A percentile compares a stretch with the other conserved stretches of the same genome.
Conservation (phyloP, 2,888 invertebrate species). For the Cenopis cana region DNA sequence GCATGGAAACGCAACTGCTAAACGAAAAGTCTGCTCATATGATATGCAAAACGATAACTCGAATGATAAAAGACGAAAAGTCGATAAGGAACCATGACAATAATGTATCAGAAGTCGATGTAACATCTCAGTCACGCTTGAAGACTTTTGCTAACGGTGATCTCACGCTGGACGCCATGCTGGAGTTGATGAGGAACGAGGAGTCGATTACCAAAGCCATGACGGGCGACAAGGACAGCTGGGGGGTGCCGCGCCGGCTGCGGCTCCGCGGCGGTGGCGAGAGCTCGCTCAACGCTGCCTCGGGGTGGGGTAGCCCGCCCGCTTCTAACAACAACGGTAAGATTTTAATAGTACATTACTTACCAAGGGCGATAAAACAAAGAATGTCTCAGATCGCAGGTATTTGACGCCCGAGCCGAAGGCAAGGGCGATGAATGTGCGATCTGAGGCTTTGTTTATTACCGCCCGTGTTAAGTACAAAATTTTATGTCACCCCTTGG, state of each 20-base stretch:
- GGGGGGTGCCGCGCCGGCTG: constrained; percentile 87
- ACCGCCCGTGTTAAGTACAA: too few species aligned
- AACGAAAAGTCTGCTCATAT: constrained; percentile 77
- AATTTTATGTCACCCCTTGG: too few species aligned
- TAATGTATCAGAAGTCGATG: constrained; percentile 70
- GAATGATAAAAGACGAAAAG: constrained; percentile 73
- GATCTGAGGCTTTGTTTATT: too few species aligned
- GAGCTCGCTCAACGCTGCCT: constrained; percentile 91
- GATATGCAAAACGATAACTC: constrained; percentile 76
- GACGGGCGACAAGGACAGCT: constrained; percentile 68
- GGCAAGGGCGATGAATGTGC: too few species aligned
- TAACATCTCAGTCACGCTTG: constrained; percentile 58
- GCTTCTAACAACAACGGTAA: constrained; percentile 87
- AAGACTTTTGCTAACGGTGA: constrained; percentile 79
- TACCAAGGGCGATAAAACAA: too few species aligned
- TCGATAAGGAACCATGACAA: constrained; percentile 80
- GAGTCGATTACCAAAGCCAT: constrained; percentile 63
- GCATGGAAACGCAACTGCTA: constrained; percentile 73
- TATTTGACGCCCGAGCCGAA: too few species aligned
- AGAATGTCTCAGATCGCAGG: too few species aligned
- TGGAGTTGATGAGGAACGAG: constrained; percentile 72
- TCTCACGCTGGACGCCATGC: constrained; percentile 79
- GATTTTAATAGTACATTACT: too few species aligned
- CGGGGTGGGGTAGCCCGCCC: constrained; percentile 92
- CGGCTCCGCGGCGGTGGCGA: constrained; percentile 92